These are phyloP conservation scores for Anniella stebbinsi DNA, from an alignment of 2,797 vertebrate genomes.

Conservation along the genomic window DNA sequence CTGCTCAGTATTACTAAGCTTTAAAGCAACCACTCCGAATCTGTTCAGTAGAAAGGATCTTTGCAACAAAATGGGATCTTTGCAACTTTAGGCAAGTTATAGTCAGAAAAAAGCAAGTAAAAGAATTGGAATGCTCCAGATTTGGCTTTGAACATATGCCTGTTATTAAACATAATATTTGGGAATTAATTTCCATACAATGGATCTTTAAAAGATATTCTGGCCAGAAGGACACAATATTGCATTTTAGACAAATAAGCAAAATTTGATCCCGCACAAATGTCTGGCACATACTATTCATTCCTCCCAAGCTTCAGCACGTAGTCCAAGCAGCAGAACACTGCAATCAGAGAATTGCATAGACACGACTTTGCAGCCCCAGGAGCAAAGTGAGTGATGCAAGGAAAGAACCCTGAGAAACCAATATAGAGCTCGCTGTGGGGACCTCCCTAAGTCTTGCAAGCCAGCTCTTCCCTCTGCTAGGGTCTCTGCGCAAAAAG, in stretches of 20 bases:
- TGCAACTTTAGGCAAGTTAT: neutral
- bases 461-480: constrained; percentile 21
- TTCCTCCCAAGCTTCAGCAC: neutral
- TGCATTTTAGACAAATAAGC: neutral
- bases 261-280: neutral
- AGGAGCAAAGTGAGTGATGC: neutral
- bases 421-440: constrained; percentile 17
- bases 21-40: neutral
- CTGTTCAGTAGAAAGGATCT: neutral
- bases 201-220: neutral
- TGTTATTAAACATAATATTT: neutral
- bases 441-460: constrained; percentile 24
- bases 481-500: neutral
- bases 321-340: rapidly evolving
- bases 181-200: neutral
- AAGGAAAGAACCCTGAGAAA: constrained; percentile 23
- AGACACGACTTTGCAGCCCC: neutral
- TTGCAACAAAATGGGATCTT: constrained; percentile 22
- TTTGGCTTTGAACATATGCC: neutral
- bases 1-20: neutral
- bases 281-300: neutral
- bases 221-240: neutral
- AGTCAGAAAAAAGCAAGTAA: neutral
- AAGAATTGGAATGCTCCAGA: neutral
- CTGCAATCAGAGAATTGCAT: constrained; percentile 2